Base-by-base conservation (phyloP, 37 sponge, comb jelly and placozoan genomes). In the Mnemiopsis leidyi region DNA sequence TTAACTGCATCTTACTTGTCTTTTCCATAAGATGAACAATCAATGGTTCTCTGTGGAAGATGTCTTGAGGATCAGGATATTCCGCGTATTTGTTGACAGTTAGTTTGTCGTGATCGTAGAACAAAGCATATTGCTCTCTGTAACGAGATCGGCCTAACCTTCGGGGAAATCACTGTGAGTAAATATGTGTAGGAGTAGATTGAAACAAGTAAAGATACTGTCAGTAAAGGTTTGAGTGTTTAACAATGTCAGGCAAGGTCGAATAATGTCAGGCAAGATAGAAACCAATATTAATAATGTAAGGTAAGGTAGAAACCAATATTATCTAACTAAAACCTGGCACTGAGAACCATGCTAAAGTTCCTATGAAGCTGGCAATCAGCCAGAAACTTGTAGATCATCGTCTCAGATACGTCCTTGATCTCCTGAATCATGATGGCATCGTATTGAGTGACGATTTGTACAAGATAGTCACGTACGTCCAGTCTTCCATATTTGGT, bases 391-490 rank as follows among this genome's bases (percentile, higher is more conserved):
- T 71, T 18, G 3, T 28, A 18, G 7, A 71, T 71, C 75, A 71
- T 71, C n/a, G n/a, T 18, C 75, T 71, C n/a, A 18, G 75, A 71
- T 71, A 23, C 20, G n/a, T 71, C 75, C 75, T 71, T 71, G 7
- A 71, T 71, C 30, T 71, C 75, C 75, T 71, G 75, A 18, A 71
- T 71, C 75, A 71, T 29, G 75, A 71, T 25, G 5, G 30, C 75
- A 18, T 71, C 75, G 30, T 71, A 71, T 25, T 71, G 5, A 18
- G 75, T 71, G 3, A 71, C 75, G 7, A 71, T 71, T 5, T 71
- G 30, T 13, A 71, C n/a, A 5, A 71, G 75, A 25, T 71, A 71
- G 30, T 28, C 75, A 23, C 75, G 7, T 3, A 71, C 30, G 30
- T 71, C 75, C n/a, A 7, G 2, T 25, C 75, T 71, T 2, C 30